phyloP scores from a whole-genome alignment of 2,888 invertebrate species.

The Machimus rusticus region DNA sequence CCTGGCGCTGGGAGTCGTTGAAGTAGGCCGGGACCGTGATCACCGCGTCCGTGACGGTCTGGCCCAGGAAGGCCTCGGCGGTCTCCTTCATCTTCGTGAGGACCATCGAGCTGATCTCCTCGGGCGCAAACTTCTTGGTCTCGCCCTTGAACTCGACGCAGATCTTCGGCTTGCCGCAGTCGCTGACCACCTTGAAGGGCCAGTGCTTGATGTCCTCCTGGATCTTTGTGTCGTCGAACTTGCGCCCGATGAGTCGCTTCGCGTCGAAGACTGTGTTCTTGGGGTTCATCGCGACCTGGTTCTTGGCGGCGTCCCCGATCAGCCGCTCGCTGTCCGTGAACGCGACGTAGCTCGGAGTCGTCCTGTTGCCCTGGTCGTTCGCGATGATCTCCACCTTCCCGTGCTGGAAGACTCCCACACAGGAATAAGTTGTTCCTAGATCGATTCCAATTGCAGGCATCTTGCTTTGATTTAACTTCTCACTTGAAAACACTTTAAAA shows the following conservation, averaged over 20 bases:
- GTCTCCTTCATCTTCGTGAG: conserved; percentile 92
- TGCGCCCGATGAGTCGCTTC: conserved; percentile 92
- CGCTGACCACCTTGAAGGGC: conserved; percentile 89
- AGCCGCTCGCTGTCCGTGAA: conserved; percentile 87
- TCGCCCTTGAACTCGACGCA: conserved; percentile 89
- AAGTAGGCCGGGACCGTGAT: conserved; percentile 89
- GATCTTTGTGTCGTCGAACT: conserved; percentile 86
- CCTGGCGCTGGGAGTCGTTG: conserved; percentile 85
- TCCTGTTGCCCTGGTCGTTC: conserved; percentile 83
- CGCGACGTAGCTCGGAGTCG: conserved; percentile 80
- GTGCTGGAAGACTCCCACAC: conserved; percentile 79
- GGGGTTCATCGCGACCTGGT: conserved; percentile 89
- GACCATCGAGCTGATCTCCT: conserved; percentile 93
- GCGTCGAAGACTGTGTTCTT: conserved; percentile 94
- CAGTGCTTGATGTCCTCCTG: conserved; percentile 95
- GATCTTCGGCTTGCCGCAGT: conserved; percentile 82
- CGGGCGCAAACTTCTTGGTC: conserved; percentile 86
- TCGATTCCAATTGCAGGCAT: conserved; percentile 79
- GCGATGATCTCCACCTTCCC: conserved; percentile 86
- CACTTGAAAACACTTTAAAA: not conserved
- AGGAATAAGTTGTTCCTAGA: conserved; percentile 83
- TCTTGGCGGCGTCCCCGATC: conserved; percentile 86
- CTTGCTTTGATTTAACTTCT: conserved; percentile 54
- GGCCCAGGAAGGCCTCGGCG: conserved; percentile 84
- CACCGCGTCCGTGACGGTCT: conserved; percentile 81